phyloP scores from a whole-genome alignment of 2,888 invertebrate species.

The Automeris io region DNA sequence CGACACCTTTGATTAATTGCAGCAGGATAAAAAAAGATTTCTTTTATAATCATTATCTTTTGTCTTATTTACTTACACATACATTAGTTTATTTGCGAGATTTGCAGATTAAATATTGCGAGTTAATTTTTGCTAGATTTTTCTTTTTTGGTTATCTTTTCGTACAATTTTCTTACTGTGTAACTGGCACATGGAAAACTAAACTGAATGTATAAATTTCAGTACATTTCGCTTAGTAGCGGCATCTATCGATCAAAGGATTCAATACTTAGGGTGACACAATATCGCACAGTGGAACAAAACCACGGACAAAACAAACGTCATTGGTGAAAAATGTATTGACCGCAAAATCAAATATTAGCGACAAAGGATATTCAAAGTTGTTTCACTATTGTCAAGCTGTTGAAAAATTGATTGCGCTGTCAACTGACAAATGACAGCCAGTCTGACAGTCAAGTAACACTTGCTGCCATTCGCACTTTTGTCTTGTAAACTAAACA shows the following conservation, averaged over 20 bases:
- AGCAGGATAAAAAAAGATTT: too few species aligned
- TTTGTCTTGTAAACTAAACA: constrained; percentile 8
- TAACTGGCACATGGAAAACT: too few species aligned
- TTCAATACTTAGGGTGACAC: constrained; percentile 4
- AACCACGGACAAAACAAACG: background rate
- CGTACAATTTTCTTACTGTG: too few species aligned
- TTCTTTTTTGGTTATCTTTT: too few species aligned
- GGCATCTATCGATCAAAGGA: constrained; percentile 20
- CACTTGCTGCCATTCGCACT: background rate
- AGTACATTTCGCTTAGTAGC: background rate
- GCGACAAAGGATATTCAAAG: background rate
- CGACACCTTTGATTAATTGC: too few species aligned
- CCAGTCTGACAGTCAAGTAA: constrained; percentile 14
- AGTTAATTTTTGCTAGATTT: too few species aligned
- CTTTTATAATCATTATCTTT: too few species aligned
- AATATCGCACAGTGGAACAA: background rate
- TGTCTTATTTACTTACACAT: too few species aligned
- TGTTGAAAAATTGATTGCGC: background rate
- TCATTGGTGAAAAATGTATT: background rate
- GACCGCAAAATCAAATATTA: background rate
- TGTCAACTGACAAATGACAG: constrained; percentile 8
- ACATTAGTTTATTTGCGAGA: too few species aligned
- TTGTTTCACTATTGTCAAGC: background rate
- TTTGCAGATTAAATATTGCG: too few species aligned
- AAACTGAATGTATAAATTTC: too few species aligned